A percentile compares a stretch with the other conserved stretches of the same genome.
Evolutionary conservation across 2,797 vertebrate genomes (phyloP).

Genomic region (Pangasius djambal): DNA sequence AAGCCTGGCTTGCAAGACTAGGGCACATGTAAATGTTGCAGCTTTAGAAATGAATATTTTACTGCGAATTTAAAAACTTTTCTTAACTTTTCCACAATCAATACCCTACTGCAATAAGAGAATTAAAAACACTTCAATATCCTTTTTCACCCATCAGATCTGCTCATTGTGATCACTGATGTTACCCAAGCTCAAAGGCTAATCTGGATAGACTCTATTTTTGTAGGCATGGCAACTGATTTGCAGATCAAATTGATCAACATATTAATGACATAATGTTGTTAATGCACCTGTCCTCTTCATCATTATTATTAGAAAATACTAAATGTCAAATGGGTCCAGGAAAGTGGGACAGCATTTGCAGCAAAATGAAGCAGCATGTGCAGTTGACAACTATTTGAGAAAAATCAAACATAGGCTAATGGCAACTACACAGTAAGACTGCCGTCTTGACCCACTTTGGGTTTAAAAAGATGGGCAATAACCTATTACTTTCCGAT

Average conservation of each 20-base stretch:
- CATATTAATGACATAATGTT: constrained; percentile 13
- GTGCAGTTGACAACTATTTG: background rate
- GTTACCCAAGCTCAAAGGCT: constrained; percentile 23
- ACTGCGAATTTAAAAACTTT: background rate
- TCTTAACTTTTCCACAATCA: background rate
- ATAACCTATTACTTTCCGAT: constrained; percentile 26
- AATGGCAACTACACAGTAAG: constrained; percentile 8
- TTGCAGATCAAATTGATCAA: constrained; percentile 11
- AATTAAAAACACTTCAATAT: constrained; percentile 1
- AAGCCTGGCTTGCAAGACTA: background rate
- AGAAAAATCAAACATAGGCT: background rate
- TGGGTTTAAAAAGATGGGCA: constrained; percentile 34
- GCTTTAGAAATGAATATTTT: constrained; percentile 14
- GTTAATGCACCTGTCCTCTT: background rate
- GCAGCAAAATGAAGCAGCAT: constrained; percentile 10
- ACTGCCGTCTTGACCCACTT: constrained; percentile 37
- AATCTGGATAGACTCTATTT: constrained; percentile 16
- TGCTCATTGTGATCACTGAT: constrained; percentile 23
- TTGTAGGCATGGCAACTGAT: background rate
- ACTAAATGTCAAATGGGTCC: background rate
- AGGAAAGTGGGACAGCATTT: constrained; percentile 11
- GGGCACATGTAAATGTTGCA: background rate
- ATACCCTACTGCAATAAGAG: background rate
- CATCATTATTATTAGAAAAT: background rate
- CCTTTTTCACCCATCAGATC: background rate